Evolutionary conservation across 1,140 invertebrate species (phyloP), one percentile per base, ranked within the genome.

Genomic region (Euwallacea similis): DNA sequence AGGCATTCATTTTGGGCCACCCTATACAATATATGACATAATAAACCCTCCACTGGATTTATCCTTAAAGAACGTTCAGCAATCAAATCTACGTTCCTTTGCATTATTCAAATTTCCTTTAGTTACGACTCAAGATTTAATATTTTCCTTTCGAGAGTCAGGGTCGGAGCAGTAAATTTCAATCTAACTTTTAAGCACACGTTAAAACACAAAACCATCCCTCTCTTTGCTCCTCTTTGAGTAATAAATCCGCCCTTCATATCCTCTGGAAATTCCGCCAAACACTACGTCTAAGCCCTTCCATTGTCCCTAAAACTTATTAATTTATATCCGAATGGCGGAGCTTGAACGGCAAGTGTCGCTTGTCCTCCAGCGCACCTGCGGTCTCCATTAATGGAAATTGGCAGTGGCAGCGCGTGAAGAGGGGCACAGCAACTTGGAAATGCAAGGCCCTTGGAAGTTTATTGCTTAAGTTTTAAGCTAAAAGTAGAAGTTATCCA

Each of bases 261-360:
- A 50, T 33, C 21, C 21, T 4, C 21, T 4, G 46, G 46, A 50
- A 50, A 50, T 50, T 50, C 46, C 46, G 6, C 13, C 46, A 50
- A 50, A 50, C 13, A 50, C 9, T 50, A 47, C 54, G 54, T 13
- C 16, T 56, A 56, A 56, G 54, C 54, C 16, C 15, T 7, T 8
- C 11, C 11, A 15, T 21, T 16, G 54, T 72, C 53, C 70, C 7
- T 33, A 33, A 64, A 64, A 64, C 46, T 46, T 44, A 64, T 64
- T 64, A 64, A 64, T 64, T 64, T 64, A 64, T 64, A 54, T 64
- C 44, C 47, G 11, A 42, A 64, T 46, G 43, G 62, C 62, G 62
- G 21, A 64, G 46, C 62, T 64, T 64, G 62, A 64, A 64, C 62
- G 62, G 62, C 62, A 64, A 64, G 62, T 64, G 62, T 64, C 62